These are phyloP conservation scores for Leptinotarsa tumamoca DNA, from an alignment of 2,888 invertebrate species.

Conservation along the genomic window DNA sequence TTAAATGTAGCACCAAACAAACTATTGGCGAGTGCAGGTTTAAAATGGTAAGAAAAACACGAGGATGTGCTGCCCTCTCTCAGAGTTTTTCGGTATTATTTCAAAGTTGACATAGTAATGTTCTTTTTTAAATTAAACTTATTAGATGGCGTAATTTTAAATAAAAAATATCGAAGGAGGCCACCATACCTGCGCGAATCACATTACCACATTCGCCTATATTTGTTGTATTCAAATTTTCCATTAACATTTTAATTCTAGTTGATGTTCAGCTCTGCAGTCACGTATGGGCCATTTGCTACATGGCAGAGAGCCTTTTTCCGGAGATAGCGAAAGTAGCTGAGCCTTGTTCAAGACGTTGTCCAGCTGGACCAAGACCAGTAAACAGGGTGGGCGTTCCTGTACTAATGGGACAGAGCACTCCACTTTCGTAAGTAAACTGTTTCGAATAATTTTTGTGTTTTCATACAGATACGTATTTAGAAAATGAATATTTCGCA, in stretches of 20 bases:
- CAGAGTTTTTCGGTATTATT: too few relatives aligned
- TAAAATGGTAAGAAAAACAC: too few relatives aligned
- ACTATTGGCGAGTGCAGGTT: too few relatives aligned
- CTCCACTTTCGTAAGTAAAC: conserved; percentile 73
- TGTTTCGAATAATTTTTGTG: neutral
- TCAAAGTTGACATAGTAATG: too few relatives aligned
- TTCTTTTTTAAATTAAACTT: too few relatives aligned
- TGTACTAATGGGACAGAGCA: conserved; percentile 78
- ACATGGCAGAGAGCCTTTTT: conserved; percentile 82
- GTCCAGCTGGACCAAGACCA: conserved; percentile 75
- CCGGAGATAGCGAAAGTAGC: conserved; percentile 70
- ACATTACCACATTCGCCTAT: too few relatives aligned
- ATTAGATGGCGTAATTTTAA: too few relatives aligned
- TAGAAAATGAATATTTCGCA: neutral
- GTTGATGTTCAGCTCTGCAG: conserved; percentile 80
- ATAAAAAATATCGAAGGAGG: too few relatives aligned
- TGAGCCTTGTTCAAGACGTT: conserved; percentile 79
- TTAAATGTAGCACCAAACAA: too few relatives aligned
- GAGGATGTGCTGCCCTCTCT: too few relatives aligned
- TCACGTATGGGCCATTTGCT: conserved; percentile 84
- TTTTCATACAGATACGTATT: neutral
- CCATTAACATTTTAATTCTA: conserved; percentile 56
- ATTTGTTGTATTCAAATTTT: too few relatives aligned
- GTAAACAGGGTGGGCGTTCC: conserved; percentile 70
- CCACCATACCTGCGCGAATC: too few relatives aligned